Evolutionary conservation across 2,888 invertebrate species (phyloP), one percentile per base, ranked within the genome.

Genomic region (Halictus quadricinctus): DNA sequence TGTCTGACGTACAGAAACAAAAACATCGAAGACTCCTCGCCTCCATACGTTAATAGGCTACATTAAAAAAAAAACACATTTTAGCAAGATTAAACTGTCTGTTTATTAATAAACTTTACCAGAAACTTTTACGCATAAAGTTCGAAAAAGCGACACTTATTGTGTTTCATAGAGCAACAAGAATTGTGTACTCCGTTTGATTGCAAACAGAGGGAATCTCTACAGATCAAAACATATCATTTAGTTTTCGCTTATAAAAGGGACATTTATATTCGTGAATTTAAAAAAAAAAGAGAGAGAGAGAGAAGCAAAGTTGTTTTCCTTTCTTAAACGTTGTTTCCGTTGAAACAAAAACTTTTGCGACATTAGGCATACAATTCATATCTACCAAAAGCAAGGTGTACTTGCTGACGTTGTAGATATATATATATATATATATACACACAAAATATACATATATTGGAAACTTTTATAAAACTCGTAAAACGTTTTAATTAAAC

Each of bases 171-270:
- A 79, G 72, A 77, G 64, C 77, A 50, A 76, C 87, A 79, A 78
- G 77, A 86, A 77, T 87, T 85, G 87, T 87, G 87, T 79, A 76
- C 74, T 78, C 78, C 64, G 83, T 79, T 84, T 36, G 58, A 76
- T 78, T 79, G 8, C 46, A n/a, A 6, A 77, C 54, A 76, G 50
- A 79, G 43, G 72, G 74, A 73, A 76, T 70, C 58, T 69, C 74
- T 73, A 69, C 70, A 29, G 58, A 78, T 87, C 66, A 64, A 78
- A 70, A 36, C 75, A 43, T 69, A 78, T 70, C 25, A 69, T 73
- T 80, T 76, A 74, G 60, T 81, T 77, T 73, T 79, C 79, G 74
- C 54, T 84, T 79, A 15, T 50, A 81, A 64, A 79, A 43, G 81
- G 64, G 86, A 87, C 84, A 77, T 72, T 72, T 70, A 69, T 75